A percentile compares a stretch with the other conserved stretches of the same genome.
phyloP scores from a whole-genome alignment of 1,140 invertebrate genomes.

The Chrysomallon squamiferum region DNA sequence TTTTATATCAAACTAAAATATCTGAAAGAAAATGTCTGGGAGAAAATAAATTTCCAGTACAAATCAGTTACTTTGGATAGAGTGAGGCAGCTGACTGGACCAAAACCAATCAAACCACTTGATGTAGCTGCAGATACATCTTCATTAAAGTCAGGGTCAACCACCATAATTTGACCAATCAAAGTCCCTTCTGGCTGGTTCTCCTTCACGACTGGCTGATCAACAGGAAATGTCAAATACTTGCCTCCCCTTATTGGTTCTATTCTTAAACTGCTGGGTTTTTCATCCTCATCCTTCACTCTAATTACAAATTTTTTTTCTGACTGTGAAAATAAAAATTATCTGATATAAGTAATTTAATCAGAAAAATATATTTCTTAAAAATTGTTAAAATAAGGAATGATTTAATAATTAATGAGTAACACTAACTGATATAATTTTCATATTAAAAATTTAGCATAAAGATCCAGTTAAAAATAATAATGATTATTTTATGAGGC shows the following conservation, averaged over 20 bases:
- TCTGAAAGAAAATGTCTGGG: no score
- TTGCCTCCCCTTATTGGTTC: conserved; percentile 11
- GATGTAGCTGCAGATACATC: conserved; percentile 22
- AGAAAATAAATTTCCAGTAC: no score
- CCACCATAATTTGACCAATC: conserved; percentile 34
- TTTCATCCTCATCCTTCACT: conserved; percentile 32
- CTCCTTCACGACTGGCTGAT: conserved; percentile 34
- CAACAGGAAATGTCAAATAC: conserved; percentile 9
- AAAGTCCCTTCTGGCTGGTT: conserved; percentile 17
- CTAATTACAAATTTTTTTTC: conserved; percentile 17
- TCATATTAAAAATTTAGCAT: no score
- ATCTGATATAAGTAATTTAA: no score
- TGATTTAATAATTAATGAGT: no score
- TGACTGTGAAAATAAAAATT: conserved; percentile 16
- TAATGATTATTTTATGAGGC: no score
- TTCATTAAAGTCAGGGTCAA: conserved; percentile 34
- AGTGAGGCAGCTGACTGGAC: conserved; percentile 21
- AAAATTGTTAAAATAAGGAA: no score
- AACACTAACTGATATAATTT: no score
- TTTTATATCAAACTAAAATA: no score
- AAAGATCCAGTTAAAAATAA: no score
- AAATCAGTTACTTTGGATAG: conserved; percentile 29
- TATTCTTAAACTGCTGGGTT: conserved; percentile 18
- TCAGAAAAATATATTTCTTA: no score
- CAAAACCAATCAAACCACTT: conserved; percentile 13